phyloP scores from a whole-genome alignment of 2,888 invertebrate genomes.

The Protonemura montana region DNA sequence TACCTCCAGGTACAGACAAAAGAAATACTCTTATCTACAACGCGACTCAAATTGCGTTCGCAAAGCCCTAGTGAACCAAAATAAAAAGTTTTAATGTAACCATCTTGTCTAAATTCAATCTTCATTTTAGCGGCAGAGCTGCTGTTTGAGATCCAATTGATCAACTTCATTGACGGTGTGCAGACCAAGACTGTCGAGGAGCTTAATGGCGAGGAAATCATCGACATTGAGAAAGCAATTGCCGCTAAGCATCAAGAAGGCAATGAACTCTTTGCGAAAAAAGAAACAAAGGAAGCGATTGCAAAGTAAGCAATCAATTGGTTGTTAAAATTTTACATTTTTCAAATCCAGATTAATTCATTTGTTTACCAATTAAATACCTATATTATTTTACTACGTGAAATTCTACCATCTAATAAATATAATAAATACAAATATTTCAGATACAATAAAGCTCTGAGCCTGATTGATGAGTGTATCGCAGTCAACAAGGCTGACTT shows the following conservation, averaged over 20 bases:
- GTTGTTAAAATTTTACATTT: too few relatives aligned
- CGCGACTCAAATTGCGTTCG: too few relatives aligned
- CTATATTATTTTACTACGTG: too few relatives aligned
- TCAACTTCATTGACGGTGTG: slow-evolving; percentile 67
- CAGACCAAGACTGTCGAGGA: slow-evolving; percentile 60
- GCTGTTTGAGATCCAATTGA: slow-evolving; percentile 76
- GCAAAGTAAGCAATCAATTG: slow-evolving; percentile 50
- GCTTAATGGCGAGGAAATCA: slow-evolving; percentile 64
- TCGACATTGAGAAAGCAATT: slow-evolving; percentile 67
- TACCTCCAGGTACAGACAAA: slow-evolving; percentile 71
- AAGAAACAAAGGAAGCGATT: slow-evolving; percentile 46
- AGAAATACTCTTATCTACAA: too few relatives aligned
- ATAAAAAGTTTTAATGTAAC: too few relatives aligned
- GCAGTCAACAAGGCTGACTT: slow-evolving; percentile 74
- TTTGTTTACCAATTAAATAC: too few relatives aligned
- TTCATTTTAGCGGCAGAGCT: slow-evolving; percentile 67
- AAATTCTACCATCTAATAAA: too few relatives aligned
- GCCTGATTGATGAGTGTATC: slow-evolving; percentile 70
- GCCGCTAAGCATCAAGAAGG: slow-evolving; percentile 71
- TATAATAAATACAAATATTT: too few relatives aligned
- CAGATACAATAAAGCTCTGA: slow-evolving; percentile 68
- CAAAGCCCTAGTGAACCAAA: too few relatives aligned
- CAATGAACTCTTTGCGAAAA: slow-evolving; percentile 61
- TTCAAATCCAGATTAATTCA: too few relatives aligned
- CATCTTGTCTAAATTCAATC: too few relatives aligned